Base-by-base conservation (phyloP, 1,140 invertebrate genomes). In the Brachionus rotundiformis region DNA sequence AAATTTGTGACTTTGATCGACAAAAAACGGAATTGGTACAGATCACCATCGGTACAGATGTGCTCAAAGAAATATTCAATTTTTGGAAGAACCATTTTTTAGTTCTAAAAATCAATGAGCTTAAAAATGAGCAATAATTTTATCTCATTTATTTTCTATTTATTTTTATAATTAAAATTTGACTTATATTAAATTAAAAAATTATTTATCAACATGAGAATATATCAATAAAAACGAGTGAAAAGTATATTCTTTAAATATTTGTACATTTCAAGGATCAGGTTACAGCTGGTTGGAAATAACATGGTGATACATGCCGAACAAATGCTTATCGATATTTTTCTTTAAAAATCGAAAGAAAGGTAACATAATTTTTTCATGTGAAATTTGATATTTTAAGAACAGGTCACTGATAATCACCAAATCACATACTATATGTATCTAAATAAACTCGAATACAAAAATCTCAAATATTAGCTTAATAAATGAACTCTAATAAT, bases 1-100 rank as follows among this genome's bases (percentile, higher is more conserved):
- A 68, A 68, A 68, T 68, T 19, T 33, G 31, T n/a, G 19, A 68
- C 19, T 68, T 36, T 16, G 63, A 68, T 1, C 13, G 36, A 36
- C n/a, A 36, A 33, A 39, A 68, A 68, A 19, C 16, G n/a, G 63
- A 68, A 68, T n/a, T 11, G 36, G 63, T 68, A 6, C 8, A 10
- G 5, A 68, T 68, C 13, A 16, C 13, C 13, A 68, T 68, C 10
- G 33, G 29, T 2, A 33, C 8, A 36, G 63, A 68, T 6, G 31
- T 68, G 10, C 16, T 68, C 13, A 19, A 11, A 19, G 29, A 36
- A 36, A 68, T 68, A 36, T 36, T 19, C 1, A 23, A 68, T 4
- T 33, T 68, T 13, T 68, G 63, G 63, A 68, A 68, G 19, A n/a
- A 36, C 16, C 63, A 68, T 68, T 68, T 68, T 68, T 68, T 68